These are phyloP conservation scores for Thermophis baileyi DNA, from an alignment of 2,113 vertebrate species.

Conservation along the genomic window DNA sequence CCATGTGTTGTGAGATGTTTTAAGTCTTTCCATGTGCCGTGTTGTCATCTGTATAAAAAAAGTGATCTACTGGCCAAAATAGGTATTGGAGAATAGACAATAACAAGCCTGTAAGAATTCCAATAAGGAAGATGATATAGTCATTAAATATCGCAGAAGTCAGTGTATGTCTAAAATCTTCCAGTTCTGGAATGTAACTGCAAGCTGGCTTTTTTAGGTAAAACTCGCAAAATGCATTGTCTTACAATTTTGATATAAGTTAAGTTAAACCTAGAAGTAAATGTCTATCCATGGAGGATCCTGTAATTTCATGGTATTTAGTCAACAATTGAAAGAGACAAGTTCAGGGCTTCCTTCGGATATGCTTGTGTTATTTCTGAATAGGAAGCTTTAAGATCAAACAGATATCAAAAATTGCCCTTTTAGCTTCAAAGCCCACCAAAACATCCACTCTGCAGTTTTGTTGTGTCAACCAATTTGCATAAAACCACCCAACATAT, in stretches of 20 bases:
- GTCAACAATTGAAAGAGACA: not conserved
- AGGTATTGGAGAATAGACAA: not conserved
- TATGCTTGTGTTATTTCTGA: not conserved
- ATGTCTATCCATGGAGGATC: not conserved
- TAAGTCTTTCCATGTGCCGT: not conserved
- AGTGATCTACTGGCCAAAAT: not conserved
- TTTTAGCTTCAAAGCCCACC: not conserved
- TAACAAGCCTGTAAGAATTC: not conserved
- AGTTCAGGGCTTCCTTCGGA: not conserved
- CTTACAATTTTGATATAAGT: not conserved
- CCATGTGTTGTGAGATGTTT: not conserved
- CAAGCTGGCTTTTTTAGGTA: not conserved
- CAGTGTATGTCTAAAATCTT: not conserved
- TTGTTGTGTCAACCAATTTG: not conserved
- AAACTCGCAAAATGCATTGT: not conserved
- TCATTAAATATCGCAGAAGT: not conserved
- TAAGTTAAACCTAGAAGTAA: not conserved
- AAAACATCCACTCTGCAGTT: not conserved
- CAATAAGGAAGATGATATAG: not conserved
- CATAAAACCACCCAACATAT: not conserved
- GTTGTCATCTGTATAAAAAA: not conserved
- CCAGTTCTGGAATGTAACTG: not conserved
- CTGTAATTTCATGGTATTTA: not conserved
- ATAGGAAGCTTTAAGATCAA: not conserved
- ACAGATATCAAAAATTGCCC: not conserved